Evolutionary conservation across 2,797 vertebrate genomes (phyloP).

Genomic region (Ceryle rudis): DNA sequence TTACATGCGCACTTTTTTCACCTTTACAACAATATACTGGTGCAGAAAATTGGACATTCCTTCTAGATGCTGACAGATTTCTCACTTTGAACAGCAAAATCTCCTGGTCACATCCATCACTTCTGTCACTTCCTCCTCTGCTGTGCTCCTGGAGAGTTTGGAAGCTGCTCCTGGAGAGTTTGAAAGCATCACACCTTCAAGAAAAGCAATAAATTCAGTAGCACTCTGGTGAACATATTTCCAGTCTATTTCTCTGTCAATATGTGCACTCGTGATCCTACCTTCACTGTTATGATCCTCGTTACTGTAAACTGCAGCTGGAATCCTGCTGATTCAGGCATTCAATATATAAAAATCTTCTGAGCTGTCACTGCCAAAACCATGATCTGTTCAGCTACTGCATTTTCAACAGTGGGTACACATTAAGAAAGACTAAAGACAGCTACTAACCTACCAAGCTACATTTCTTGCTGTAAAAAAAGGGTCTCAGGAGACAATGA

Average conservation of each 20-base stretch:
- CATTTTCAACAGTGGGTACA: background rate
- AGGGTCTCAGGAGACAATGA: background rate
- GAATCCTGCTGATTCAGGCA: conserved; percentile 49
- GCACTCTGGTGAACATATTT: background rate
- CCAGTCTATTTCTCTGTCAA: background rate
- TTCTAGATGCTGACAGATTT: background rate
- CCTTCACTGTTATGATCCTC: background rate
- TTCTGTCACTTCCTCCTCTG: background rate
- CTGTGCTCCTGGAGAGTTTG: background rate
- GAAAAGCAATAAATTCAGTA: background rate
- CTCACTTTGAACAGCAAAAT: background rate
- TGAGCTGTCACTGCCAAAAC: background rate
- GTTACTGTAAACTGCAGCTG: background rate
- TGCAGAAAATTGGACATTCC: background rate
- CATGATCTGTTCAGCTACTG: background rate
- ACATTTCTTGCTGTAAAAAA: background rate
- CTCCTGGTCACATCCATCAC: background rate
- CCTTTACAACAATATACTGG: background rate
- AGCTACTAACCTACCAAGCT: background rate
- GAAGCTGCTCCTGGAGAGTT: background rate
- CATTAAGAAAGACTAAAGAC: background rate
- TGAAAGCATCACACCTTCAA: background rate
- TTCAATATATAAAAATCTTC: background rate
- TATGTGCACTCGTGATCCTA: background rate
- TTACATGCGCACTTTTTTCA: background rate